Evolutionary conservation across 2,888 invertebrate genomes (phyloP), one percentile per base, ranked within the genome.

Genomic region (Apantesis nais): DNA sequence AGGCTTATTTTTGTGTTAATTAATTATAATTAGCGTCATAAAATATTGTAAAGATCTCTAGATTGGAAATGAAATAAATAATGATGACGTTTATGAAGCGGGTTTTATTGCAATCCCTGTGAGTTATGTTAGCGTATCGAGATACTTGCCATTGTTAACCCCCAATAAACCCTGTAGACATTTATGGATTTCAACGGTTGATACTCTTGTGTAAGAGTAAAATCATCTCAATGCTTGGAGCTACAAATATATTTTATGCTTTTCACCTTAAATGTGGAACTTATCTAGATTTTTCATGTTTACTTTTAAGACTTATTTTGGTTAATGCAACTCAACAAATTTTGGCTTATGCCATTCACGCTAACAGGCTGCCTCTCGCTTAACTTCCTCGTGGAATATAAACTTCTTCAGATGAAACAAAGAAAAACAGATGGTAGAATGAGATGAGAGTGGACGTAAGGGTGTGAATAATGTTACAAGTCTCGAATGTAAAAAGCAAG

Each of bases 11-110:
- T 80, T 71, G 69, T 48, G 67, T 39, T 67, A 71, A 72, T 74
- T 73, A 73, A 75, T 80, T 80, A 72, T 60, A 71, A 72, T 71
- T 72, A 71, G 70, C 74, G 64, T 70, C 64, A 55, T 72, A 58
- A 67, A 62, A 68, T 68, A 62, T 65, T 19, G 37, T 41, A 29
- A 29, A 25, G 22, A 11, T 62, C 44, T 55, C n/a, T n/a, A 31
- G 61, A 55, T 11, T 25, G 29, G 62, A 62, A 31, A 62, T 66
- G 14, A 37, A 70, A 66, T 70, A 70, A 66, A 70, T 66, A 66
- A 9, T 44, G 52, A 22, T 31, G 60, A 55, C 61, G 41, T 67
- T 67, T 67, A 66, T 60, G 29, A 44, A 61, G 41, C 31, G 41
- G n/a, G 14, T 60, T 60, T 31, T 44, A 44, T 31, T 44, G 41